Base-by-base conservation (phyloP, 2,113 vertebrate species). In the Aptenodytes forsteri region DNA sequence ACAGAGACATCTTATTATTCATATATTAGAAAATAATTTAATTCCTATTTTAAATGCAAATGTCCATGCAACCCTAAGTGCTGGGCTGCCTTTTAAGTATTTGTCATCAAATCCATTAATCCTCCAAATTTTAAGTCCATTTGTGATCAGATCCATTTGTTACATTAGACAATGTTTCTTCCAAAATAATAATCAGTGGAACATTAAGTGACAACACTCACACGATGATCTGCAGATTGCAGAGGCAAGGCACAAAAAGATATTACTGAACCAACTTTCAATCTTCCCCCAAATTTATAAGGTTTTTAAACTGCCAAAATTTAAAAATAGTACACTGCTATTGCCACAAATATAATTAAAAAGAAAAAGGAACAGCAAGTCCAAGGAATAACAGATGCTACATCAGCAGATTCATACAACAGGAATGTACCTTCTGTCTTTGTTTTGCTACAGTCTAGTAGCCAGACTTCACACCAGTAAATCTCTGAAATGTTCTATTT, bases 21-120 rank as follows among this genome's bases (percentile, higher is more conserved):
- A 85, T 82, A 42, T 91, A 96, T 96, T 93, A 97, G 73, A 96
- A 97, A 95, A 96, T 73, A 95, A 95, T 96, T 94, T 80, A 34
- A 87, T 73, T 77, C 49, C 81, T 96, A 89, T 92, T 96, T 94
- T 73, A 72, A 96, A 92, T 58, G 69, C 40, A 69, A 82, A 96
- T 73, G 73, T 55, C 83, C 9, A 3, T 25, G 62, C 42, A 97
- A 73, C 50, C 58, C 55, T 22, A 70, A 92, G 42, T 76, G 29
- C 42, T 88, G 89, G 81, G 34, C 56, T 94, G 56, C 46, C 36
- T 96, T 81, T 92, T 65, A 69, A 93, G 62, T 94, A 91, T 90
- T 95, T 97, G 78, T 96, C 94, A 97, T 83, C 66, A 88, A 85
- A 83, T 50, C 66, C 81, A 94, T 91, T 87, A 72, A 75, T 93